Evolutionary conservation across 2,113 vertebrate genomes (phyloP).

Genomic region (Stictonetta naevosa): DNA sequence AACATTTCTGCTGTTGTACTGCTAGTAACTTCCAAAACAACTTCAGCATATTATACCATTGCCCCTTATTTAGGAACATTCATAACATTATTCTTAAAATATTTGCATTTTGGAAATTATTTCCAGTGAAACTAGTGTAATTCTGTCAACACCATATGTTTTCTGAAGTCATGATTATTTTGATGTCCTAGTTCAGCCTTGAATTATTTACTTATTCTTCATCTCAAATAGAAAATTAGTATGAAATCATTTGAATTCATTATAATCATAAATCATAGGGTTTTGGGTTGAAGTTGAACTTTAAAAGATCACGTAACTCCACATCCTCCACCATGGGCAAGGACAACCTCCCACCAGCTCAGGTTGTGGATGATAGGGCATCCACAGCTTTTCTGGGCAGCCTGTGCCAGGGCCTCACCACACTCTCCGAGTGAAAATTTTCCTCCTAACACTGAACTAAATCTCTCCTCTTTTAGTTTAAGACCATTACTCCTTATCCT

Average conservation of each 20-base stretch:
- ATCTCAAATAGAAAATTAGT: not conserved
- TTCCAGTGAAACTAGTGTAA: not conserved
- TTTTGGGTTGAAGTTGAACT: too few species aligned
- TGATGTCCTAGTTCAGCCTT: not conserved
- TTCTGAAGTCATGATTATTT: rapidly evolving
- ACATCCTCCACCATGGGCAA: too few species aligned
- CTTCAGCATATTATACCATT: not conserved
- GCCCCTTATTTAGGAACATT: not conserved
- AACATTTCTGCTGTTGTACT: not conserved
- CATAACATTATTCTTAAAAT: not conserved
- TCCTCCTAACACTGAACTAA: too few species aligned
- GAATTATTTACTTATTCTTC: not conserved
- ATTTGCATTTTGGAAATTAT: not conserved
- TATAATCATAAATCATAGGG: too few species aligned
- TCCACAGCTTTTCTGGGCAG: too few species aligned
- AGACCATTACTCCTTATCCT: too few species aligned
- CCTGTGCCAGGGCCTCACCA: too few species aligned
- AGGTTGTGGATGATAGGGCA: too few species aligned
- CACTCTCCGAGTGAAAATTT: too few species aligned
- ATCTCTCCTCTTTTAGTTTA: too few species aligned
- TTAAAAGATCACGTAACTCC: too few species aligned
- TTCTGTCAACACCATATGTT: not conserved
- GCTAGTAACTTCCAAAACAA: not conserved
- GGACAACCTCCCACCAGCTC: too few species aligned
- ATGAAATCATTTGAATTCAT: not conserved